A percentile compares a stretch with the other conserved stretches of the same genome.
These are phyloP conservation scores for Synanceia verrucosa DNA, from an alignment of 2,797 vertebrate species.

Conservation along the genomic window DNA sequence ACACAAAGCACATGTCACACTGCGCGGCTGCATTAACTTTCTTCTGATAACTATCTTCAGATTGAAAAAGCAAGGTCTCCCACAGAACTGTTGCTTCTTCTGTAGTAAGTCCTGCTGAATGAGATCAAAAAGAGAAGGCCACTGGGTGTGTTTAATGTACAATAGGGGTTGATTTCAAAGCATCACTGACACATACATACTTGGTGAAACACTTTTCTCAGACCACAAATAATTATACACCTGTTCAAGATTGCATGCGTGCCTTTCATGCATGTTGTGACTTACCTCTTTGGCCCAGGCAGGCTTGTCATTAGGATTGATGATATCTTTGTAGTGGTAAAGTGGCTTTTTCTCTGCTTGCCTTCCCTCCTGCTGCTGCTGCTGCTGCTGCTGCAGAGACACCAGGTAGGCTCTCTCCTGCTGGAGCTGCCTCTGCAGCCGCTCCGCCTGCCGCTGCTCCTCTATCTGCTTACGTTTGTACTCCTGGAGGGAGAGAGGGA, in stretches of 20 bases:
- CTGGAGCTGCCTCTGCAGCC: constrained; percentile 94
- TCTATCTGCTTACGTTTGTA: constrained; percentile 98
- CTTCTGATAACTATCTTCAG: constrained; percentile 12
- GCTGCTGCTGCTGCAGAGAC: constrained; percentile 87
- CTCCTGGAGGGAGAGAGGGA: constrained; percentile 79
- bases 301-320: constrained; percentile 93
- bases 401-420: constrained; percentile 94
- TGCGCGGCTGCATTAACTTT: not conserved
- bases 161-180: not conserved
- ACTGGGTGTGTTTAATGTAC: not conserved
- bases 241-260: not conserved
- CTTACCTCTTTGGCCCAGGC: constrained; percentile 96
- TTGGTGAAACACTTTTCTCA: not conserved
- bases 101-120: constrained; percentile 41
- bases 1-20: constrained; percentile 23
- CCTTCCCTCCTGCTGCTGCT: constrained; percentile 88
- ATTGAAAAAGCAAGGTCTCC: not conserved
- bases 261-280: constrained; percentile 22
- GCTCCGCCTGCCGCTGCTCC: constrained; percentile 95
- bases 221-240: not conserved
- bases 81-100: constrained; percentile 5
- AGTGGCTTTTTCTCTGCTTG: constrained; percentile 91
- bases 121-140: constrained; percentile 19
- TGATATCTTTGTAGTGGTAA: constrained; percentile 94
- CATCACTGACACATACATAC: not conserved